These are phyloP conservation scores for Nicator chloris DNA, from an alignment of 2,113 vertebrate genomes.

Conservation along the genomic window DNA sequence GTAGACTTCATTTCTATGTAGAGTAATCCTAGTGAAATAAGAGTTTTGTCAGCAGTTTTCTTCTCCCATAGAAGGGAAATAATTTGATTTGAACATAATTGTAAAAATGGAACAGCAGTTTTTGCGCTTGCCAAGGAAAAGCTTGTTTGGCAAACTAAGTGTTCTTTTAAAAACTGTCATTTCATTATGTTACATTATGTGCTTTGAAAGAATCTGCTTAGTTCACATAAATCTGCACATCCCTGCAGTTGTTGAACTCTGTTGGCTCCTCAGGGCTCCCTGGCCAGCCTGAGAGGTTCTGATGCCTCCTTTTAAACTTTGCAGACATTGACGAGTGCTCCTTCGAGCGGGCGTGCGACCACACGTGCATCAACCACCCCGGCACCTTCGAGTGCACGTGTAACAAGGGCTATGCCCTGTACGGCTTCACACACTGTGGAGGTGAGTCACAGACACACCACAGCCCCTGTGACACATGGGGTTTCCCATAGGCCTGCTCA, in stretches of 20 bases:
- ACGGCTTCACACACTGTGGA: constrained; percentile 93
- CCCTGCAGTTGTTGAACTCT: neutral
- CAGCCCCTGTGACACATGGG: neutral
- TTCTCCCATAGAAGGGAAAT: neutral
- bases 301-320: constrained; percentile 63
- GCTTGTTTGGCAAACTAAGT: neutral
- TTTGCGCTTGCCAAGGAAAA: neutral
- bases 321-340: constrained; percentile 97
- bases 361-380: constrained; percentile 91
- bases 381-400: constrained; percentile 92
- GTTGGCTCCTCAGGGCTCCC: neutral
- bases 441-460: constrained; percentile 72
- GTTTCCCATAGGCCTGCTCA: neutral
- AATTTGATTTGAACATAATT: neutral
- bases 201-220: neutral
- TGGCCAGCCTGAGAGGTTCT: neutral
- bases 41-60: neutral
- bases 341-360: constrained; percentile 94
- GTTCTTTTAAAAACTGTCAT: neutral
- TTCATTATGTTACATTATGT: neutral
- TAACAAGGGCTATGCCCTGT: constrained; percentile 90
- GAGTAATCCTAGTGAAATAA: neutral
- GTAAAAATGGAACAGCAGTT: neutral
- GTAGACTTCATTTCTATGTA: neutral
- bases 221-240: neutral